Evolutionary conservation across 2,888 invertebrate genomes (phyloP).

Genomic region (Dasypolia templi): DNA sequence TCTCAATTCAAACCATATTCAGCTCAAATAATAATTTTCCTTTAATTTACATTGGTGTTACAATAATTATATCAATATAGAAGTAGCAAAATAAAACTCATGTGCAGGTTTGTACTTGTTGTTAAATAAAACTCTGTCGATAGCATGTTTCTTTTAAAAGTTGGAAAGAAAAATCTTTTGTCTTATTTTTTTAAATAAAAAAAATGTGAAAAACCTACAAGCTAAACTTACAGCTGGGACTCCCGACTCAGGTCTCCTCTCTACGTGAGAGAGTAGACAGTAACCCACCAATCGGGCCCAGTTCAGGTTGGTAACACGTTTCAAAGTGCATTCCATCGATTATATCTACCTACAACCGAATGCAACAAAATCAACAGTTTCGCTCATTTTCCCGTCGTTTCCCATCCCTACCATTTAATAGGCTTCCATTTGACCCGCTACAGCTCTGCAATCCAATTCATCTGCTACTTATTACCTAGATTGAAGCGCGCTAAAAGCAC

Average conservation of each 20-base stretch:
- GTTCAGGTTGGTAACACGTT: background rate
- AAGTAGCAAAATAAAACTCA: too few relatives aligned
- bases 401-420: constrained; percentile 53
- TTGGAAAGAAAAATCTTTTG: too few relatives aligned
- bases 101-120: too few relatives aligned
- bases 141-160: too few relatives aligned
- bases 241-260: background rate
- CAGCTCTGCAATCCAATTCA: constrained; percentile 41
- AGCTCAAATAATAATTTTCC: too few relatives aligned
- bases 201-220: too few relatives aligned
- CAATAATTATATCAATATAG: too few relatives aligned
- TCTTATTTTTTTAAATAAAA: too few relatives aligned
- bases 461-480: constrained; percentile 53
- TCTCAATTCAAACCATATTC: too few relatives aligned
- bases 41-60: too few relatives aligned
- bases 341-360: background rate
- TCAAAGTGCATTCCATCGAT: background rate
- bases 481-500: constrained; percentile 35
- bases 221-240: too few relatives aligned
- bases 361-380: background rate
- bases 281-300: background rate
- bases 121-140: too few relatives aligned
- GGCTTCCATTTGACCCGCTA: constrained; percentile 39
- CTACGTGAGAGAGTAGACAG: background rate
- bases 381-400: background rate